Evolutionary conservation across 2,797 vertebrate genomes (phyloP), one percentile per base, ranked within the genome.

Genomic region (Lacerta bilineata): DNA sequence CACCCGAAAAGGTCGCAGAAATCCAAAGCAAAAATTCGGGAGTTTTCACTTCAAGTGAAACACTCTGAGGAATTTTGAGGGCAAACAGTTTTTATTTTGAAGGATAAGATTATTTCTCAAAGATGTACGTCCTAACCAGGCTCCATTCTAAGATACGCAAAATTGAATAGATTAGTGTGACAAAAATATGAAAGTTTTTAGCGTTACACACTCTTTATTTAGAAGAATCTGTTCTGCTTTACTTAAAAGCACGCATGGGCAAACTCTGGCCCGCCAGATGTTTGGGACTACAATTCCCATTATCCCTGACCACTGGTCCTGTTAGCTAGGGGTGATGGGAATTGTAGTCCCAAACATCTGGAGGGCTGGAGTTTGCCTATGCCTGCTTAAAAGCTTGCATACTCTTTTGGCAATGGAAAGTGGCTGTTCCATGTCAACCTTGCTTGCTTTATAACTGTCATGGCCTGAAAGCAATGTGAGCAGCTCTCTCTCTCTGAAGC

Each of bases 131-230:
- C 17, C 39, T 39, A 25, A n/a, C 17, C 25, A n/a, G 68, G 41
- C 36, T 5, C n/a, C 83, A n/a, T 79, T 13, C 46, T 55, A 11
- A 87, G 33, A 86, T 71, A 55, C 71, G 69, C n/a, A 69, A 86
- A 71, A 41, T 69, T 4, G 41, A 33, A 78, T 8, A 86, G 10
- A 33, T 55, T 27, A 76, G 23, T 15, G 39, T 76, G 36, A 64
- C 13, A 29, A 61, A 74, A 50, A 9, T 50, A 36, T 23, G 41
- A 39, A 69, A 7, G 6, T 55, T 13, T 41, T 85, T 29, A 8
- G 72, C 79, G 25, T 36, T 68, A 66, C 25, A 36, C 66, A 25
- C 11, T 85, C 43, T 23, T 79, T 20, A 25, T 46, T 5, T 2
- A 41, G 72, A 66, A 43, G 27, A n/a, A 55, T 80, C 27, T 10